These are phyloP conservation scores for Trachelus tabidus DNA, from an alignment of 2,888 invertebrate genomes.

Conservation along the genomic window DNA sequence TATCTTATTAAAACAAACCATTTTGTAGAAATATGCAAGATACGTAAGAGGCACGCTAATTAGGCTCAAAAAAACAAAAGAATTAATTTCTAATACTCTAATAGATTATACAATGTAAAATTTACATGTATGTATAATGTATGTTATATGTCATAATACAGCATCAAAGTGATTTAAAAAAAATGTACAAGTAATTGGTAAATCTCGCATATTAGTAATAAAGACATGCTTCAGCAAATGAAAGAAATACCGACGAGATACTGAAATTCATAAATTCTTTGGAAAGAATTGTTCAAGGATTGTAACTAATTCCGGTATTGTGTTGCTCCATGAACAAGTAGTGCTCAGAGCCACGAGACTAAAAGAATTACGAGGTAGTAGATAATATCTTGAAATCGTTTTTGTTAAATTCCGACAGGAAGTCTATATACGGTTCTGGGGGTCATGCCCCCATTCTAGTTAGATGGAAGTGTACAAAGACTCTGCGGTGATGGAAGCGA, in stretches of 20 bases:
- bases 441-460: neutral
- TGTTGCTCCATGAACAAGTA: too few species aligned
- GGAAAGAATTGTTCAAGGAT: neutral
- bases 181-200: neutral
- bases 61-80: neutral
- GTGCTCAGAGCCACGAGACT: too few species aligned
- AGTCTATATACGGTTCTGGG: neutral
- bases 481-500: neutral
- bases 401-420: neutral
- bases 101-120: neutral
- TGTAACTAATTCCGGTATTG: slow-evolving; percentile 5
- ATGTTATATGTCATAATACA: neutral
- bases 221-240: slow-evolving; percentile 55
- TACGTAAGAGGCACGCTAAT: neutral
- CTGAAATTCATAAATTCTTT: neutral
- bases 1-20: neutral
- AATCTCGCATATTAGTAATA: slow-evolving; percentile 22
- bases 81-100: neutral
- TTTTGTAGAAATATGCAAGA: neutral
- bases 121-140: neutral
- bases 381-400: too few species aligned
- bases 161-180: neutral
- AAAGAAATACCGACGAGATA: slow-evolving; percentile 8
- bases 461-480: neutral
- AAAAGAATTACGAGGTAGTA: too few species aligned